These are phyloP conservation scores for Lineus longissimus DNA, from an alignment of 1,140 invertebrate species.

Conservation along the genomic window DNA sequence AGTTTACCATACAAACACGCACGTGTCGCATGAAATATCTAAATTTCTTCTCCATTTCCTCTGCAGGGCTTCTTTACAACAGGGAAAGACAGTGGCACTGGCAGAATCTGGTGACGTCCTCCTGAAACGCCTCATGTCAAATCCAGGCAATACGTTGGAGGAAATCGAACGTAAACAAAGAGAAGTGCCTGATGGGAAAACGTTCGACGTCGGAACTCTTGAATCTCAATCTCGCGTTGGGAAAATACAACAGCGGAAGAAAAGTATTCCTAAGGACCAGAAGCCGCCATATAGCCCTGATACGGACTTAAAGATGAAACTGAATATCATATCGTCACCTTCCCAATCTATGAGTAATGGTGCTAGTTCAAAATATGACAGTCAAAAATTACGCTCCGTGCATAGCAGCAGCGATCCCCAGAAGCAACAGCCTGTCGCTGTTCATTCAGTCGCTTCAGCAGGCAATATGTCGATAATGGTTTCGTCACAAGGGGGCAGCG, in stretches of 20 bases:
- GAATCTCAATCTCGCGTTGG: not conserved
- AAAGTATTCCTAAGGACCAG: not conserved
- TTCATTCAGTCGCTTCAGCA: too few species aligned
- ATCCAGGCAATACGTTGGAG: not conserved
- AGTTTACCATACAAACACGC: too few species aligned
- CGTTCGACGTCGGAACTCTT: not conserved
- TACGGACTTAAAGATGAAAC: slow-evolving; percentile 1
- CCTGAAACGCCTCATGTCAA: not conserved
- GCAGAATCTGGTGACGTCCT: not conserved
- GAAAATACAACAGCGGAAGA: too few species aligned
- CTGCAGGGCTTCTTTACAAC: not conserved
- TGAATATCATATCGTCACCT: slow-evolving; percentile 1
- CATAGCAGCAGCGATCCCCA: too few species aligned
- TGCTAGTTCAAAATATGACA: too few species aligned
- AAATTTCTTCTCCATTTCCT: not conserved
- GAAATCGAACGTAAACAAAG: slow-evolving; percentile 6
- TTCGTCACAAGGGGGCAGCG: too few species aligned
- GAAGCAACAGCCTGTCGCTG: too few species aligned
- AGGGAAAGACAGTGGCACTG: not conserved
- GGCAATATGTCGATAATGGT: too few species aligned
- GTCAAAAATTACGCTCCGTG: too few species aligned
- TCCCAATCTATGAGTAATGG: too few species aligned
- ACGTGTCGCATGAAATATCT: not conserved
- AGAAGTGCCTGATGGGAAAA: not conserved
- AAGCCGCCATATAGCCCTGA: not conserved